phyloP scores from a whole-genome alignment of 2,888 invertebrate species.

The Diplazon laetatorius region DNA sequence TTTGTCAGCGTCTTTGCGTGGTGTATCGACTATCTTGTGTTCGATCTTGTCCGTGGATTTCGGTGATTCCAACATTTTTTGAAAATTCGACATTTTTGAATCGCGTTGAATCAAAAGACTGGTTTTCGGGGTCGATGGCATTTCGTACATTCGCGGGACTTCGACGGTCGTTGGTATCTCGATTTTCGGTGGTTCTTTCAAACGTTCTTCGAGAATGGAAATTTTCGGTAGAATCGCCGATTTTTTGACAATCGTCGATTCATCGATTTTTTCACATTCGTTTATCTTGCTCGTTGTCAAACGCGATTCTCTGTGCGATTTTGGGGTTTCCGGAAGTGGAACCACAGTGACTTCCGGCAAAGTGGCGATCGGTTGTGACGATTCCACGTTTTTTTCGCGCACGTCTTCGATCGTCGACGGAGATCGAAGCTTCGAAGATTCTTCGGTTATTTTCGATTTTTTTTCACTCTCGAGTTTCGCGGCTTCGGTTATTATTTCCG shows the following conservation, averaged over 20 bases:
- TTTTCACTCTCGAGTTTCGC: constrained; percentile 78
- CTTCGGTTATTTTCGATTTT: constrained; percentile 71
- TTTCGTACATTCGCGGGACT: constrained; percentile 69
- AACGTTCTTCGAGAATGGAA: constrained; percentile 77
- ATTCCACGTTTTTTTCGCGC: constrained; percentile 1
- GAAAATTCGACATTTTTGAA: constrained; percentile 68
- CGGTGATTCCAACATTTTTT: constrained; percentile 75
- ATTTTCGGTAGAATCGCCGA: constrained; percentile 73
- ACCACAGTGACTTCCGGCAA: background rate
- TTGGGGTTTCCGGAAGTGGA: constrained; percentile 12
- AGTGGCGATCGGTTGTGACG: background rate
- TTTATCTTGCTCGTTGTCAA: constrained; percentile 10
- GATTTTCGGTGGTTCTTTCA: constrained; percentile 79
- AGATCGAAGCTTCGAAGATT: constrained; percentile 65
- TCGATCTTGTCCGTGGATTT: constrained; percentile 69
- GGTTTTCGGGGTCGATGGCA: constrained; percentile 73
- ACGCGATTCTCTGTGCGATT: constrained; percentile 33
- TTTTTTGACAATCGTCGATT: constrained; percentile 54
- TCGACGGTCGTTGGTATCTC: constrained; percentile 76
- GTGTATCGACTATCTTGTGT: constrained; percentile 72
- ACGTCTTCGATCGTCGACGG: constrained; percentile 20
- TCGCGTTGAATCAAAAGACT: constrained; percentile 77
- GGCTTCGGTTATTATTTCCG: constrained; percentile 81
- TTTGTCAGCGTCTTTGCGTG: constrained; percentile 76
- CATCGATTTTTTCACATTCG: constrained; percentile 31